Evolutionary conservation across 2,797 vertebrate species (phyloP).

Genomic region (Onychomys leucogaster): DNA sequence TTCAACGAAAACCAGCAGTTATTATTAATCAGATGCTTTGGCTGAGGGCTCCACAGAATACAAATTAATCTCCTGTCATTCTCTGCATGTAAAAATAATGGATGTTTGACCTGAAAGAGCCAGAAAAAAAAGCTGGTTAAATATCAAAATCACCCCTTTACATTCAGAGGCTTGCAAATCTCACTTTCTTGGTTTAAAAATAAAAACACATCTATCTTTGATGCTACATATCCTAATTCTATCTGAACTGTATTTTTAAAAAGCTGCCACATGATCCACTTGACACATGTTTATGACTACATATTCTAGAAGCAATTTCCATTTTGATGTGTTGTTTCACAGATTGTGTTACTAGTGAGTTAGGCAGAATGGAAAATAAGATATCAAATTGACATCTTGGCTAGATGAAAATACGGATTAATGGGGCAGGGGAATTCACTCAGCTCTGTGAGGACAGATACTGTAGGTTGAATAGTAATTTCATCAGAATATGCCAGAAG

Average conservation of each 20-base stretch:
- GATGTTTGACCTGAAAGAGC: background rate
- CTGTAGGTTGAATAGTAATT: conserved; percentile 75
- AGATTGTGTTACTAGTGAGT: conserved; percentile 77
- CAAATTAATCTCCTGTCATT: background rate
- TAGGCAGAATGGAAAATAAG: conserved; percentile 65
- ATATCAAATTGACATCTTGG: conserved; percentile 80
- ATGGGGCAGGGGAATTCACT: conserved; percentile 68
- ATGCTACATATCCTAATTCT: accelerated
- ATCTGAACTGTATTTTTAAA: conserved; percentile 74
- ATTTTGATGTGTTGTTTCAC: conserved; percentile 81
- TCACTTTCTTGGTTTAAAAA: conserved; percentile 45
- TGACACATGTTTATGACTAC: conserved; percentile 78
- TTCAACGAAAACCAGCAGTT: conserved; percentile 37
- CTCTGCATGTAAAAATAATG: background rate
- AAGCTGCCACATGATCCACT: conserved; percentile 71
- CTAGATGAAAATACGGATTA: conserved; percentile 80
- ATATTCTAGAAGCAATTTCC: conserved; percentile 83
- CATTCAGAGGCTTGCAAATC: background rate
- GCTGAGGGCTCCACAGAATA: background rate
- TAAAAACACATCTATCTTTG: background rate
- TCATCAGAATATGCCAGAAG: conserved; percentile 71
- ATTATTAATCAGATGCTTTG: conserved; percentile 39
- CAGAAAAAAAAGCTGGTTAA: background rate
- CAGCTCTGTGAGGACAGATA: conserved; percentile 68
- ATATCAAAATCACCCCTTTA: conserved; percentile 6